These are phyloP conservation scores for Suillia variegata DNA, from an alignment of 2,888 invertebrate species.

Conservation along the genomic window DNA sequence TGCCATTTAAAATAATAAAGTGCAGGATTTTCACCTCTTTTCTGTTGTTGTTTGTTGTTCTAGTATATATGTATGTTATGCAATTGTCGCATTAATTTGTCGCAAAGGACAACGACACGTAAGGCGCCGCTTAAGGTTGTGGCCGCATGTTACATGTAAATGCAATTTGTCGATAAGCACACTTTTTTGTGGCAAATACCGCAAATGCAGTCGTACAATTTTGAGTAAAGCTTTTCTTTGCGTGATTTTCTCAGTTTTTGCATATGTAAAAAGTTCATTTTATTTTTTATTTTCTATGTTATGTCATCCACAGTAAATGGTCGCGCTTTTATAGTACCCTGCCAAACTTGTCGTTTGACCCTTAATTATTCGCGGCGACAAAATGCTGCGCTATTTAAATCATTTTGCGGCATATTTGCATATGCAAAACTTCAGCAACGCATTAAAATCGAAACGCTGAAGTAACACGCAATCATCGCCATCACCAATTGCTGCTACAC, in stretches of 20 bases:
- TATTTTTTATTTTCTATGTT: too few species aligned
- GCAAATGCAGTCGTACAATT: not conserved
- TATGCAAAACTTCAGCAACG: not conserved
- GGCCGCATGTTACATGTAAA: too few species aligned
- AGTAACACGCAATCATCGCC: slow-evolving; percentile 12
- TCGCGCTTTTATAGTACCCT: too few species aligned
- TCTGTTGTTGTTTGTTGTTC: not conserved
- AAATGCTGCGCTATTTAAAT: not conserved
- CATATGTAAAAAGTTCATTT: too few species aligned
- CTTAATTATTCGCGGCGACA: not conserved
- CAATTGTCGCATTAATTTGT: not conserved
- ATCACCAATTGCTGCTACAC: not conserved
- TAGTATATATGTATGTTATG: too few species aligned
- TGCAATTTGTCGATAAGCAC: not conserved
- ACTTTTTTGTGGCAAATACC: not conserved
- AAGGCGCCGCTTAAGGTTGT: too few species aligned
- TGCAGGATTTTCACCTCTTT: not conserved
- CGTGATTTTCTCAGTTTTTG: too few species aligned
- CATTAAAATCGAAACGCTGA: slow-evolving; percentile 1
- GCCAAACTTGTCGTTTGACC: not conserved
- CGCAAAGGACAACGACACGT: not conserved
- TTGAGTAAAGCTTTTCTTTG: too few species aligned
- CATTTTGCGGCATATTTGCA: not conserved
- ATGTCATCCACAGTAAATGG: too few species aligned
- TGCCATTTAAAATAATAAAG: not conserved